Base-by-base conservation (phyloP, 2,113 vertebrate species). In the Pachyramphus minor region DNA sequence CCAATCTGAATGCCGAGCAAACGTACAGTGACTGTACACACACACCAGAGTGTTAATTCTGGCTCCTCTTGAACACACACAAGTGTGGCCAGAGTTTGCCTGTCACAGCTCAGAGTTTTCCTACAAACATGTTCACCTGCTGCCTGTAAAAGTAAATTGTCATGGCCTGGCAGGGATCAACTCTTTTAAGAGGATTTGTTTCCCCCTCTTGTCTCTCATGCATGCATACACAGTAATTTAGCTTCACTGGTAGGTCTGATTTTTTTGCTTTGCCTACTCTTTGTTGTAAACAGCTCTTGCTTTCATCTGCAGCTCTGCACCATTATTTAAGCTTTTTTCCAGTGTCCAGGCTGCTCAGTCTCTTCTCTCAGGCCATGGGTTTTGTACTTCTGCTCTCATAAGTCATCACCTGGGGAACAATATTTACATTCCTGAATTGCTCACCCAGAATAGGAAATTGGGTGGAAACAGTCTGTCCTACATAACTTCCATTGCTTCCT, bases 401-500 rank as follows among this genome's bases (percentile, higher is more conserved):
- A 55, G 79, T 41, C 45, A 78, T 95, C 68, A 97, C 90, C 95
- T 93, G 82, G 68, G 53, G 85, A 94, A 41, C 76, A 75, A 17
- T 91, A 81, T 96, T 96, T 93, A 74, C 75, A 63, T 92, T 97
- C 92, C 92, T 85, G 69, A 90, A 75, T 86, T 92, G 68, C 92
- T 96, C 76, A 80, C 88, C 59, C 85, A 16, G 13, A 91, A 56
- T 92, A 94, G 93, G 93, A 96, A 96, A 82, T 20, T 49, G 88
- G 31, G 90, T 94, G 92, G 95, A 95, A 95, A 96, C 92, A 94
- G 69, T 78, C 55, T 94, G 95, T 96, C 90, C 95, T 89, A 60
- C 92, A 90, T 80, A 85, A 91, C 93, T 96, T 94, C 90, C 95
- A 95, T 91, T 95, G 87, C 90, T 94, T 96, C 93, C 95, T 95